Evolutionary conservation across 2,888 invertebrate genomes (phyloP), one percentile per base, ranked within the genome.

Genomic region (Coleophora deauratella): DNA sequence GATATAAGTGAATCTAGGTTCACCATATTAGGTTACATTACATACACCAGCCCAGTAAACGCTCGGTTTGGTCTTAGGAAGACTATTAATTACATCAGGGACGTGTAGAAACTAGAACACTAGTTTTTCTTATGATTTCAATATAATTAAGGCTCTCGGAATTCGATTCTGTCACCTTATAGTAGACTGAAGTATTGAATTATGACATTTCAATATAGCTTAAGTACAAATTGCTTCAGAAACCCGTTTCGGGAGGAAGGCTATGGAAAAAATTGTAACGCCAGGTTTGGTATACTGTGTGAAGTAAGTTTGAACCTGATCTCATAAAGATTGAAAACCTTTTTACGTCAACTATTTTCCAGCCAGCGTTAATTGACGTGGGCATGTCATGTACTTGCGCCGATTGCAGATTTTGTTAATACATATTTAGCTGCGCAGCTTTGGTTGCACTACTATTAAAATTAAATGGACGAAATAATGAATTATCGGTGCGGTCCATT

Each of bases 311-410:
- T 51, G 57, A 57, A 51, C 45, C 45, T 52, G 52, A 57, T 57
- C 69, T 32, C 67, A 68, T 72, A 78, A 63, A 74, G 73, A 69
- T 66, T 65, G 66, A 55, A 46, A 61, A 51, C 54, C 63, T 74
- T 79, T 76, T 76, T 67, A 74, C 62, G 72, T 74, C 79, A 80
- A 77, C 81, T 78, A 80, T 74, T 72, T 70, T 62, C 61, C 59
- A 51, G 54, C 51, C 54, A 67, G 65, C 64, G 62, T 72, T 79
- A 77, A 80, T 80, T 80, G 81, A 79, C 78, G 66, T 66, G 27
- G 63, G 65, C 67, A 66, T 68, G 72, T 64, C 6, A 4, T 21
- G 21, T 21, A 21, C 21, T 21, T 58, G 58, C 61, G 55, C 55
- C 58, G 53, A 68, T 68, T 66, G 70, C 66, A 71, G 72, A 72